Evolutionary conservation across 2,888 invertebrate genomes (phyloP).

Genomic region (Agrotis ipsilon): DNA sequence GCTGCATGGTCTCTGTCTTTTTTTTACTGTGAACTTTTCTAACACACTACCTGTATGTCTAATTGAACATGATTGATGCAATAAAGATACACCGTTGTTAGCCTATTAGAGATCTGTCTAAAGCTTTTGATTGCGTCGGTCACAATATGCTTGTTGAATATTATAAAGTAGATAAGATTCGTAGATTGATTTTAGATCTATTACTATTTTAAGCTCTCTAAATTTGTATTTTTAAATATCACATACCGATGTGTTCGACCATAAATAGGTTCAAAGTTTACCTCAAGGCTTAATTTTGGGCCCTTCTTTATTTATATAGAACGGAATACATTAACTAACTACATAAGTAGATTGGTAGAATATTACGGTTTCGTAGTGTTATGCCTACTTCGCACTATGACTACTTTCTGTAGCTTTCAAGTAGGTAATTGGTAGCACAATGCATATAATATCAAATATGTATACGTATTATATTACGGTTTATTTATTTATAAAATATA

Average conservation of each 20-base stretch:
- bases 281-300: constrained; percentile 11
- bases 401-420: too few relatives aligned
- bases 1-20: background rate
- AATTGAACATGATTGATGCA: constrained; percentile 42
- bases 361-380: too few relatives aligned
- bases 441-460: too few relatives aligned
- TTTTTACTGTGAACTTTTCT: constrained; percentile 12
- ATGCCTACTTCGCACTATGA: too few relatives aligned
- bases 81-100: constrained; percentile 16
- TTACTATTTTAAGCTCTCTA: background rate
- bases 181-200: background rate
- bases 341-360: too few relatives aligned
- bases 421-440: too few relatives aligned
- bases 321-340: background rate
- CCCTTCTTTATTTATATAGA: background rate
- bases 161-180: background rate
- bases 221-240: background rate
- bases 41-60: constrained; percentile 12
- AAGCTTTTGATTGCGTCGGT: constrained; percentile 33
- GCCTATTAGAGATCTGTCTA: constrained; percentile 26
- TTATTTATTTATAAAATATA: too few relatives aligned
- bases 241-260: too few relatives aligned
- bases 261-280: background rate
- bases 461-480: too few relatives aligned
- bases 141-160: constrained; percentile 19